phyloP scores from a whole-genome alignment of 92 coral and sea anemone species.

The Zoanthus solanderi region DNA sequence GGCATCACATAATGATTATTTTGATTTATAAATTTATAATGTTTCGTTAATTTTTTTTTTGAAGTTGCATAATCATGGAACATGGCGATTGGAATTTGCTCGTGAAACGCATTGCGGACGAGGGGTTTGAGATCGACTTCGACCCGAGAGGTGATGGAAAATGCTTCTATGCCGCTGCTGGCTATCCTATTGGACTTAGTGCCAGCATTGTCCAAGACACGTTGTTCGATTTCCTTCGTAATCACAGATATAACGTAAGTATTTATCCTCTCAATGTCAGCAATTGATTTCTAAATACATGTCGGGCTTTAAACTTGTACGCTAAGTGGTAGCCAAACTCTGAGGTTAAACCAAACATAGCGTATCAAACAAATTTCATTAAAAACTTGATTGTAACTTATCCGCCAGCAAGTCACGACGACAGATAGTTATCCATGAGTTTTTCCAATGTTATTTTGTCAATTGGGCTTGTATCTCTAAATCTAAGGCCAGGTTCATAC shows the following conservation, averaged over 20 bases:
- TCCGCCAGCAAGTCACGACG: slow-evolving; percentile 2
- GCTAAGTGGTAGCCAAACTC: background rate
- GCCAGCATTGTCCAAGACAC: slow-evolving; percentile 23
- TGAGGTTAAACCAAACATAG: background rate
- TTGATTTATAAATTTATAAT: background rate
- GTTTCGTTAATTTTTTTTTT: background rate
- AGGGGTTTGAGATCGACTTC: slow-evolving; percentile 53
- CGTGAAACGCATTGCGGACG: slow-evolving; percentile 26
- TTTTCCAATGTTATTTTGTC: slow-evolving; percentile 1
- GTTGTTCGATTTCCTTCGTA: slow-evolving; percentile 47
- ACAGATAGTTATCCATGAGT: slow-evolving; percentile 1
- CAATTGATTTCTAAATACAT: background rate
- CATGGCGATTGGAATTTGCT: background rate
- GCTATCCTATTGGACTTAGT: slow-evolving; percentile 42
- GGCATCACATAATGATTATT: slow-evolving; percentile 1
- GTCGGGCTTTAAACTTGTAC: background rate
- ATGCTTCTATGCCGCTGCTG: slow-evolving; percentile 57
- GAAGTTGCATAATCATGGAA: background rate
- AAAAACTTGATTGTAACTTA: background rate
- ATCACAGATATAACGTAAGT: slow-evolving; percentile 59
- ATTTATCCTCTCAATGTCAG: slow-evolving; percentile 17
- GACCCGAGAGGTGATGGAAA: slow-evolving; percentile 61
- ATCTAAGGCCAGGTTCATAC: background rate
- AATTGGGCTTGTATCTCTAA: background rate
- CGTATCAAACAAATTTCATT: background rate